Conservation (phyloP, 2,888 invertebrate genomes). For the Liodrosophila aerea region DNA sequence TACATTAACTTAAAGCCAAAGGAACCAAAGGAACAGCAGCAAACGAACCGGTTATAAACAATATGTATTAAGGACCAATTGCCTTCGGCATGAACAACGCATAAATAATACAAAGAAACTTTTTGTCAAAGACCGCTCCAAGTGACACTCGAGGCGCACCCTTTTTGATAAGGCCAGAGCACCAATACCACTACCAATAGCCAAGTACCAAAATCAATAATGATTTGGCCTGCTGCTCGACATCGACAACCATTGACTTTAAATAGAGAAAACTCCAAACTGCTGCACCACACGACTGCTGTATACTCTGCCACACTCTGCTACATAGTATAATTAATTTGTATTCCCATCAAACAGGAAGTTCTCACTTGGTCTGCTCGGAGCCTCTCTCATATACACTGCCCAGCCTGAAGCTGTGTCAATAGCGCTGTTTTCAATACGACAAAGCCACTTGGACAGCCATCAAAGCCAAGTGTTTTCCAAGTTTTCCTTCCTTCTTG, state of each 20-base stretch:
- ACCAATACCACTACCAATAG: conserved; percentile 8
- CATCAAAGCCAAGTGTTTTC: conserved; percentile 70
- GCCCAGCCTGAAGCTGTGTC: background rate
- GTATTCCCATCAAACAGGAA: background rate
- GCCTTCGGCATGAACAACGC: conserved; percentile 42
- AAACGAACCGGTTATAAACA: conserved; percentile 47
- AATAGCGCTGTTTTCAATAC: background rate
- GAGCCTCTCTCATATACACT: background rate
- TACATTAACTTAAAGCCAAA: conserved; percentile 61
- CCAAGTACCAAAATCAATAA: conserved; percentile 70
- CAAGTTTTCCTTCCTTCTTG: conserved; percentile 46
- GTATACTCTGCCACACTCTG: conserved; percentile 30
- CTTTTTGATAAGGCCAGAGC: conserved; percentile 45
- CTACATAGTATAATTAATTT: background rate
- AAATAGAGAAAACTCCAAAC: conserved; percentile 18
- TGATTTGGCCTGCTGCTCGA: conserved; percentile 52
- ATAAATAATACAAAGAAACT: conserved; percentile 70
- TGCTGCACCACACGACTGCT: conserved; percentile 5
- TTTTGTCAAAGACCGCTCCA: conserved; percentile 68
- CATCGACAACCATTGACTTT: conserved; percentile 29
- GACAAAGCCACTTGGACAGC: conserved; percentile 36
- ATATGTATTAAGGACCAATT: conserved; percentile 38
- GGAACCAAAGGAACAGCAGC: conserved; percentile 13
- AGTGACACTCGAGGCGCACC: conserved; percentile 66
- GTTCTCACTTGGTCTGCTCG: background rate